A percentile compares a stretch with the other conserved stretches of the same genome.
These are phyloP conservation scores for Lepeophtheirus salmonis DNA, from an alignment of 1,140 invertebrate species.

Conservation along the genomic window DNA sequence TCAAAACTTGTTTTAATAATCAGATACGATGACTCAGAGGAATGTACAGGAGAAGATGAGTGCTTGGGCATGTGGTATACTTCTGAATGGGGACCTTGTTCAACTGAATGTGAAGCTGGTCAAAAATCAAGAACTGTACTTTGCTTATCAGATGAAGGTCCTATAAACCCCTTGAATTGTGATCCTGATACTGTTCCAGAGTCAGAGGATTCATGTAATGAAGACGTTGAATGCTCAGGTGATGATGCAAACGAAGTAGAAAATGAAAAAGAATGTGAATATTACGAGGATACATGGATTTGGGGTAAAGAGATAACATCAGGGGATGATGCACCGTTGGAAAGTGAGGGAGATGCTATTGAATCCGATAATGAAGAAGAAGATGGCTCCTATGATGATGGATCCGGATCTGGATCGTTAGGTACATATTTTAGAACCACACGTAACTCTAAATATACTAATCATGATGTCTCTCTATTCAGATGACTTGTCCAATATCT, in stretches of 20 bases:
- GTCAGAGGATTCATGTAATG: constrained; percentile 18
- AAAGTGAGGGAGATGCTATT: background rate
- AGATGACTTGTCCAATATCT: background rate
- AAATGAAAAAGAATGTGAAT: constrained; percentile 9
- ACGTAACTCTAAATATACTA: too few species aligned
- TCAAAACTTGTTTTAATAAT: background rate
- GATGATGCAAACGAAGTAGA: constrained; percentile 12
- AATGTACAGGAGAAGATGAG: constrained; percentile 7
- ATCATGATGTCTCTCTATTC: too few species aligned
- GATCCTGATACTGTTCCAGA: constrained; percentile 12
- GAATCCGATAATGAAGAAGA: constrained; percentile 1
- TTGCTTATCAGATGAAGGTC: constrained; percentile 7
- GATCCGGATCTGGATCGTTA: background rate
- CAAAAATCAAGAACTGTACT: background rate
- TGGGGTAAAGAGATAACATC: constrained; percentile 4
- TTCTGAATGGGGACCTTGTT: constrained; percentile 5
- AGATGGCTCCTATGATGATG: constrained; percentile 4
- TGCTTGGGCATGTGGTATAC: constrained; percentile 13
- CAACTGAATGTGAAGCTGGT: background rate
- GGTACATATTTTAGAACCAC: too few species aligned
- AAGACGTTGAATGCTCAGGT: constrained; percentile 17
- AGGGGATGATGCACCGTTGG: background rate
- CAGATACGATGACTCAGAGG: constrained; percentile 1
- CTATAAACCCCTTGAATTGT: constrained; percentile 21
- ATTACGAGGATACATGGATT: constrained; percentile 16